Evolutionary conservation across 2,797 vertebrate species (phyloP).

Genomic region (Loris lydekkerianus): DNA sequence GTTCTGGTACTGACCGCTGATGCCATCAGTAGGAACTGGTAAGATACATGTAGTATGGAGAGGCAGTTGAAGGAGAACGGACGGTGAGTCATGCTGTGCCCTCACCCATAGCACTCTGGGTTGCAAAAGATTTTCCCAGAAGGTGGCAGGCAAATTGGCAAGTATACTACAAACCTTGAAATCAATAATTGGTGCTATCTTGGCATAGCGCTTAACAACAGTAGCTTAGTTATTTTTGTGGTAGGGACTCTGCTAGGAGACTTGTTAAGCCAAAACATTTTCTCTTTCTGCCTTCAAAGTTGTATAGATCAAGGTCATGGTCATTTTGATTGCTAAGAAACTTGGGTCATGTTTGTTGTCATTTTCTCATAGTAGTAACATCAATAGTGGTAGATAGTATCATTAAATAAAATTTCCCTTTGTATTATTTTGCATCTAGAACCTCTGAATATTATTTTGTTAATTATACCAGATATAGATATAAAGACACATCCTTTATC

Average conservation of each 20-base stretch:
- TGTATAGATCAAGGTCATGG: neutral
- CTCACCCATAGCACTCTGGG: neutral
- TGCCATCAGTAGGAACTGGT: too few relatives aligned
- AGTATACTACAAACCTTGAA: neutral
- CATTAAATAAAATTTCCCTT: neutral
- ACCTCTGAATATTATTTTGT: constrained; percentile 7
- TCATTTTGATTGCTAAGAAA: neutral
- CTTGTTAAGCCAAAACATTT: neutral
- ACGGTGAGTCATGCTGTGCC: neutral
- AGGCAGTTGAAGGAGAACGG: rapidly evolving
- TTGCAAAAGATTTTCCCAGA: neutral
- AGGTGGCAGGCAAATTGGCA: neutral
- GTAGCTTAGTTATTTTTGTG: neutral
- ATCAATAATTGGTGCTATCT: neutral
- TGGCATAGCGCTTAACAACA: neutral
- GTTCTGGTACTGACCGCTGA: neutral
- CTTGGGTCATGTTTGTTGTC: neutral
- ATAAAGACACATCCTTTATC: neutral
- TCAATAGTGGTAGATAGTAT: neutral
- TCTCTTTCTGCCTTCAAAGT: neutral
- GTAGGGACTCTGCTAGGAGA: neutral
- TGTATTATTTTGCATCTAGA: neutral
- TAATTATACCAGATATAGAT: neutral
- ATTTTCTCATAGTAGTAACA: constrained; percentile 24
- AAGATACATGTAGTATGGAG: rapidly evolving